Conservation (phyloP, 2,797 vertebrate genomes). For the Epinephelus malabaricus region DNA sequence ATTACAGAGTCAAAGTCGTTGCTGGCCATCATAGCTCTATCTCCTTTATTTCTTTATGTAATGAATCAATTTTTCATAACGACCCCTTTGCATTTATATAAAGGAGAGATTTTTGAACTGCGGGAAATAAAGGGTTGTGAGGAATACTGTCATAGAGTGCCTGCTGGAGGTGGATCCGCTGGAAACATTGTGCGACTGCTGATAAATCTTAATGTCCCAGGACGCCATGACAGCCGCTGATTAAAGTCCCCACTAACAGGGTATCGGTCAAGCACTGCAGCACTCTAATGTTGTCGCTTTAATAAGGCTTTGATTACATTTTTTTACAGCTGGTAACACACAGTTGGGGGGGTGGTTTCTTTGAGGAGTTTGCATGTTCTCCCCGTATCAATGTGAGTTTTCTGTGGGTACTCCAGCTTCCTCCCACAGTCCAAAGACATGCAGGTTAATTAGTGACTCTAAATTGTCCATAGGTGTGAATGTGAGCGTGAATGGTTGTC, state of each 20-base stretch:
- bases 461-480: no score
- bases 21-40: background rate
- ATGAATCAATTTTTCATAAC: constrained; percentile 53
- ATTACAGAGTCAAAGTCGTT: constrained; percentile 1
- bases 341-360: no score
- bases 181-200: constrained; percentile 18
- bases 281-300: constrained; percentile 40
- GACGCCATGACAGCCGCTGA: constrained; percentile 59
- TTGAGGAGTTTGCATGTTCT: no score
- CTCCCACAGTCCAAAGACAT: no score
- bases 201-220: no score
- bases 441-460: no score
- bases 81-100: constrained; percentile 29
- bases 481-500: no score
- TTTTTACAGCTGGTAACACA: no score
- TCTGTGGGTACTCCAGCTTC: no score
- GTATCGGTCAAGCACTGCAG: constrained; percentile 46
- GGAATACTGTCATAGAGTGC: background rate
- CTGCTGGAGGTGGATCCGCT: background rate
- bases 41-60: background rate
- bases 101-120: constrained; percentile 15
- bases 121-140: constrained; percentile 8
- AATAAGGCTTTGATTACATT: constrained; percentile 25
- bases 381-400: no score
- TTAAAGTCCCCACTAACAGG: constrained; percentile 59